Base-by-base conservation (phyloP, 2,797 vertebrate species). In the Holocentrus rufus region DNA sequence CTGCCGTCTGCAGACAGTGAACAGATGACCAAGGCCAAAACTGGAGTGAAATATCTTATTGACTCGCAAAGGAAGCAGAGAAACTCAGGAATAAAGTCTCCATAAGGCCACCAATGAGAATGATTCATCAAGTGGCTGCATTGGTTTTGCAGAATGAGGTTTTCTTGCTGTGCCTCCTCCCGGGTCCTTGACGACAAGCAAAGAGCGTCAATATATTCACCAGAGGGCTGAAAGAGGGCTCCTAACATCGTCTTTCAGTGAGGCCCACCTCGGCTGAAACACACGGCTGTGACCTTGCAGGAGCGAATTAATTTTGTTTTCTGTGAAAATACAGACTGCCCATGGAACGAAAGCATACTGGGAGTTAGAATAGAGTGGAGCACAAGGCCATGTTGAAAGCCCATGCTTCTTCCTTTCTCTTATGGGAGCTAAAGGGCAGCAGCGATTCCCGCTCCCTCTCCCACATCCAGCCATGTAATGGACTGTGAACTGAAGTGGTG, bases 1-100 rank as follows among this genome's bases (percentile, higher is more conserved):
- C 49, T 65, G 50, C 46, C 64, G 60, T 65, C 60, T 53, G 66
- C 34, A 65, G 27, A 74, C 18, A 64, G 69, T 65, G 76, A 88
- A 79, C 30, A 71, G 55, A 72, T 7, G 15, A 22, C 60, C 71
- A 60, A 72, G 68, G 77, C 62, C 59, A 50, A 62, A 70, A 76
- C 31, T 20, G 15, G 67, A 80, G 81, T 64, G 3, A 69, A 71
- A 59, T 75, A 20, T 36, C 65, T 63, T 7, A 56, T 65, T 72
- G 63, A 57, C 52, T 30, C 18, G 3, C 1, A 44, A 52, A 69
- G 44, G 62, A 57, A 11, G 13, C 17, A 50, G 9, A 53, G 42
- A 54, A 46, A 54, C 9, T 23, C 27, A 49, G 7, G 55, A 58
- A 34, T 36, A 39, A 27, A 52, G 36, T 4, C 20, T 14, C 1